Percentiles rank a stretch among this genome's conserved stretches.
phyloP scores from a whole-genome alignment of 2,888 invertebrate species.

The Chesias legatella region DNA sequence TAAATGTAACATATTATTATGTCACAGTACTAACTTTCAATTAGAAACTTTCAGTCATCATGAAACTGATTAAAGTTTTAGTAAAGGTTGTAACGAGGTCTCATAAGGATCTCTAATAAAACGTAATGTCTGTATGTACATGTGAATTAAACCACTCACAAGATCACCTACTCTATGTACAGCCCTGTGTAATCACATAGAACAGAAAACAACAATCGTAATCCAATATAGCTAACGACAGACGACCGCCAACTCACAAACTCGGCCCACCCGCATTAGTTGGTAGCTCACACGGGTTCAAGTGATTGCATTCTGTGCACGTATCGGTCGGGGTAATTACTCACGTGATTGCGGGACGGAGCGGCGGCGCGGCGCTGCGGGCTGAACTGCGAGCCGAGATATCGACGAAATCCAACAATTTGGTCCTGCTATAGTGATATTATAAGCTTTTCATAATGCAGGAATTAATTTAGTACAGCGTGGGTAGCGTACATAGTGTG shows the following conservation, averaged over 20 bases:
- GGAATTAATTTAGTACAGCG: background rate
- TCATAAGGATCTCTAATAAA: no score
- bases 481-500: no score
- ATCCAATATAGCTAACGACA: conserved; percentile 25
- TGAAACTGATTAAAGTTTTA: no score
- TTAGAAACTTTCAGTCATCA: no score
- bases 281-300: no score
- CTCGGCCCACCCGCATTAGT: conserved; percentile 1
- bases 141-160: no score
- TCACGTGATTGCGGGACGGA: conserved; percentile 38
- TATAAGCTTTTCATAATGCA: conserved; percentile 11
- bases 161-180: no score
- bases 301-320: conserved; percentile 37
- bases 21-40: no score
- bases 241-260: conserved; percentile 17
- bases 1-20: no score
- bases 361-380: conserved; percentile 4
- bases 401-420: background rate
- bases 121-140: no score
- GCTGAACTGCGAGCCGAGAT: conserved; percentile 3
- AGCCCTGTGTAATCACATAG: background rate
- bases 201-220: conserved; percentile 4
- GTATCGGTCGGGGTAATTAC: conserved; percentile 44
- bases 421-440: no score
- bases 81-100: no score